Evolutionary conservation across 2,797 vertebrate genomes (phyloP), one percentile per base, ranked within the genome.

Genomic region (Sebastiscus tertius): DNA sequence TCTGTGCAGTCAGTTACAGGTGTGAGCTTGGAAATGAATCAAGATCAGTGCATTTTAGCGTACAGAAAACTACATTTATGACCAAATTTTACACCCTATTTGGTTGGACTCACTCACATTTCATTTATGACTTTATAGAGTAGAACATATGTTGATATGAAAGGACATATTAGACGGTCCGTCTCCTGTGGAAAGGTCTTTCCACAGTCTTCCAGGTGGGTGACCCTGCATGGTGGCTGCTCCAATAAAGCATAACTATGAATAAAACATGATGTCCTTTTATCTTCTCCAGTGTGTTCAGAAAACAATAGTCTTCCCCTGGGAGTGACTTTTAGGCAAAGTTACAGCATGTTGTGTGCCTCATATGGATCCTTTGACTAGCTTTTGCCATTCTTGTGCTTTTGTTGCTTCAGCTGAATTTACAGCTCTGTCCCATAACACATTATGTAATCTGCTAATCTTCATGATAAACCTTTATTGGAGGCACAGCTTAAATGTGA

Each of bases 221-320:
- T 74, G 72, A 78, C 58, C 66, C 75, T 64, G 36, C 54, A 62
- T 16, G 36, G 31, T 70, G 69, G 49, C 60, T 67, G 54, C 34
- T 69, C 52, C 72, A 70, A 69, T 70, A 75, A 75, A 82, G 20
- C 61, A 16, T n/a, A 64, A 74, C 42, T 65, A 87, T 87, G 80
- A 90, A 91, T 87, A 85, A 92, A 91, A 84, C 76, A 92, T 80
- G 0, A 22, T 4, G 67, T 77, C 75, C 71, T 85, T 82, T 85
- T 60, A 85, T 68, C 75, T 76, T 67, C 49, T 55, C 34, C 63
- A 26, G 8, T 55, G 56, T 78, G 39, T 58, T 61, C 59, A 87
- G 55, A 62, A 81, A 88, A 91, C 81, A 86, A 77, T 49, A 14
- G 65, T 36, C 63, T 39, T 33, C 77, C 74, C 36, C 22, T 33